Evolutionary conservation across 2,888 invertebrate species (phyloP).

Genomic region (Dyspetes luteomarginatus): DNA sequence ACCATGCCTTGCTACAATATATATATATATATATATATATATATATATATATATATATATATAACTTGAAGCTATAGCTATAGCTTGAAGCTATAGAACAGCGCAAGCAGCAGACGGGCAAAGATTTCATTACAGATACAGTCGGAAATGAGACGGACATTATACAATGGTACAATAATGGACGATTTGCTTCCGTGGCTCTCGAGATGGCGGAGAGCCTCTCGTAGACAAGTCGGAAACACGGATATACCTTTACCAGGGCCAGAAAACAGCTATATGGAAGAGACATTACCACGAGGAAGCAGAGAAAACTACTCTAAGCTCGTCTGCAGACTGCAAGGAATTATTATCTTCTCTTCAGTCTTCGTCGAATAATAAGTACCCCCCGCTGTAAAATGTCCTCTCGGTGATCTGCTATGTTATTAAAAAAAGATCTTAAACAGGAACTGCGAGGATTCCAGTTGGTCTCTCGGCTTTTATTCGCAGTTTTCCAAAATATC

Average conservation of each 20-base stretch:
- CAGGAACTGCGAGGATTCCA: neutral
- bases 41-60: no score
- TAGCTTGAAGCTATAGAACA: conserved; percentile 1
- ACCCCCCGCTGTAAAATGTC: conserved; percentile 45
- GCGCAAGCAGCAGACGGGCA: conserved; percentile 46
- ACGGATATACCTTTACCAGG: conserved; percentile 14
- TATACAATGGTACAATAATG: conserved; percentile 75
- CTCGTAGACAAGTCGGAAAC: conserved; percentile 62
- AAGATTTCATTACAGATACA: conserved; percentile 81
- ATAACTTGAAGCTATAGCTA: no score
- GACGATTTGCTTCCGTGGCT: conserved; percentile 69
- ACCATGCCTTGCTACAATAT: conserved; percentile 4
- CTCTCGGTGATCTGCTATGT: conserved; percentile 46
- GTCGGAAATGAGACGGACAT: conserved; percentile 75
- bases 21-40: no score
- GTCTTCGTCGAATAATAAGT: conserved; percentile 54
- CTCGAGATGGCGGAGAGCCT: conserved; percentile 28
- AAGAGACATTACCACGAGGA: conserved; percentile 16
- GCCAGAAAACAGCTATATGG: conserved; percentile 23
- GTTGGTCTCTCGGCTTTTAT: neutral
- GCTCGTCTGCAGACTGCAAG: conserved; percentile 21
- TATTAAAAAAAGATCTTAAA: conserved; percentile 28
- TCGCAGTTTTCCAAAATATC: neutral
- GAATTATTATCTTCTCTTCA: conserved; percentile 37
- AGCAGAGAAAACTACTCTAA: conserved; percentile 23